Conservation (phyloP, 2,113 vertebrate genomes). For the Pelmatolapia mariae region DNA sequence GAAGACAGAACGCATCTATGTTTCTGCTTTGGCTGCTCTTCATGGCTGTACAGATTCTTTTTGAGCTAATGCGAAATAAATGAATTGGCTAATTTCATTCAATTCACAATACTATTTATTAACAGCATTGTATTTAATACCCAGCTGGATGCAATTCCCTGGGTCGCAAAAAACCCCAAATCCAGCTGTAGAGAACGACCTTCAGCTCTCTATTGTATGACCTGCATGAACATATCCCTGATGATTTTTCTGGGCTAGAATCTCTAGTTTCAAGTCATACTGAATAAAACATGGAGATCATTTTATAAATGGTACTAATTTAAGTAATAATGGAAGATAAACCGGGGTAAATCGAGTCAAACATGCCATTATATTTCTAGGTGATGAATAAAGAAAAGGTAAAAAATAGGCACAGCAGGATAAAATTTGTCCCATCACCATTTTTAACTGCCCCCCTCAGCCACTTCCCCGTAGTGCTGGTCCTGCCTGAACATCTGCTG, state of each 20-base stretch:
- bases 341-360: rapidly evolving
- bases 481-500: not conserved
- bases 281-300: not conserved
- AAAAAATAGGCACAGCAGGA: not conserved
- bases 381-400: not conserved
- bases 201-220: not conserved
- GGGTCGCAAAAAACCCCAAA: rapidly evolving
- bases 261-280: not conserved
- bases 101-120: not conserved
- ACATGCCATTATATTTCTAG: not conserved
- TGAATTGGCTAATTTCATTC: not conserved
- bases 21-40: not conserved
- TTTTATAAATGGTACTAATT: not conserved
- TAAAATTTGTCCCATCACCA: not conserved
- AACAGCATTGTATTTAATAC: not conserved
- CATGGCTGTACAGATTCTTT: not conserved
- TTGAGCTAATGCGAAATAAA: not conserved
- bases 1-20: not conserved
- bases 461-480: not conserved
- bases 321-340: not conserved
- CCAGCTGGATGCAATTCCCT: not conserved
- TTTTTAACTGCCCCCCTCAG: not conserved
- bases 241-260: not conserved
- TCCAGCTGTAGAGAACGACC: rapidly evolving
- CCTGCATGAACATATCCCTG: not conserved